Evolutionary conservation across 1,140 invertebrate genomes (phyloP).

Genomic region (Bursaphelenchus mucronatus): DNA sequence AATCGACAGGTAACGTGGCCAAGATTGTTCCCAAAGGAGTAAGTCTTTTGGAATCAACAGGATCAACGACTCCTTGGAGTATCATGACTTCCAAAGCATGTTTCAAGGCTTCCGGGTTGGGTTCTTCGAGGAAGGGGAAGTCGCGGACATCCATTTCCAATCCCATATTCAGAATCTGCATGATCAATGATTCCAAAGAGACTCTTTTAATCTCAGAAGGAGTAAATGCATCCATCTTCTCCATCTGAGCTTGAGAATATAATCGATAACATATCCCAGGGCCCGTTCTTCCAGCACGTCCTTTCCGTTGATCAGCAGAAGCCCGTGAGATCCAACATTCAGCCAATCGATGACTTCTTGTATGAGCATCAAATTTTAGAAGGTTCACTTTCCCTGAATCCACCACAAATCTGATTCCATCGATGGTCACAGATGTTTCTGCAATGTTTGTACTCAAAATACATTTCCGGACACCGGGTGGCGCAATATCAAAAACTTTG

Average conservation of each 20-base stretch:
- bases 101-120: slow-evolving; percentile 74
- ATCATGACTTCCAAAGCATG: slow-evolving; percentile 79
- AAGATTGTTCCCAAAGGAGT: slow-evolving; percentile 83
- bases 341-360: slow-evolving; percentile 47
- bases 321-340: slow-evolving; percentile 90
- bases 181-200: slow-evolving; percentile 80
- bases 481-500: slow-evolving; percentile 94
- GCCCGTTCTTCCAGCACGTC: slow-evolving; percentile 67
- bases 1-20: slow-evolving; percentile 84
- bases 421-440: slow-evolving; percentile 97
- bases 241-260: slow-evolving; percentile 81
- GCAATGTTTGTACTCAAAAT: slow-evolving; percentile 99
- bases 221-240: slow-evolving; percentile 72
- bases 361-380: slow-evolving; percentile 53
- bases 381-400: slow-evolving; percentile 72
- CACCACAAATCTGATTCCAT: slow-evolving; percentile 92
- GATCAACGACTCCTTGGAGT: slow-evolving; percentile 77
- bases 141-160: slow-evolving; percentile 66
- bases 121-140: slow-evolving; percentile 92
- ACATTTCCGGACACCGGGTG: slow-evolving; percentile 88
- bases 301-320: slow-evolving; percentile 92
- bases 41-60: slow-evolving; percentile 72
- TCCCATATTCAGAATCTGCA: slow-evolving; percentile 92
- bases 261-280: slow-evolving; percentile 71
- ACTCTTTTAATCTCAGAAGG: slow-evolving; percentile 86